Evolutionary conservation across 2,797 vertebrate species (phyloP), one percentile per base, ranked within the genome.

Genomic region (Cossypha heuglini): DNA sequence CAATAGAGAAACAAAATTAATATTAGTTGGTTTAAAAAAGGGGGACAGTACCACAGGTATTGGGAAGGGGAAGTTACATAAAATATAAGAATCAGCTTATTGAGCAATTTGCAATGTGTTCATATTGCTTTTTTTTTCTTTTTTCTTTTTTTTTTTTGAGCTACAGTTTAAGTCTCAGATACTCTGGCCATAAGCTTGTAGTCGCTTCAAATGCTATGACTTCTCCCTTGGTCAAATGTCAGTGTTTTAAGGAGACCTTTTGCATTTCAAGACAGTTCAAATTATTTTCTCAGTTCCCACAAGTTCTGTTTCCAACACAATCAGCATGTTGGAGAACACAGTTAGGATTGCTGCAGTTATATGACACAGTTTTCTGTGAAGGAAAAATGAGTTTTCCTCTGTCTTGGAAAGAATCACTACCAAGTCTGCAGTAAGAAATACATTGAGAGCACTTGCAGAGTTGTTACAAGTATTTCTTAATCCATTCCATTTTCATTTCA

Each of bases 21-120:
- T 74, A 97, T 97, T 97, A 95, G 91, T 97, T 92, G 90, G 93
- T 91, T 95, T 93, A 92, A 77, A 90, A 96, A 92, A 79, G 19
- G 93, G 94, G 87, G 66, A 75, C 97, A 98, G 98, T 99, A 99
- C 98, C 98, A 97, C 97, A 97, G 86, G 90, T 97, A 84, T 95
- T 94, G 66, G 76, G 90, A 90, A 73, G 85, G 68, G 90, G 79
- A 72, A 77, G 84, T 91, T 97, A 88, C 85, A 96, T 61, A 92
- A 93, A 95, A 93, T 64, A 86, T 64, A 89, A 92, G 74, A 94
- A 94, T 90, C 88, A 94, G 90, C 93, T 96, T 96, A 96, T 69
- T 76, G 67, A 92, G 79, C 63, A 61, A 86, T 82, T 86, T 58
- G 84, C 79, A 94, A 40, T 59, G 81, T 37, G 20, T 63, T 90